Conservation (phyloP, 2,113 vertebrate genomes). For the Chloropsis hardwickii region DNA sequence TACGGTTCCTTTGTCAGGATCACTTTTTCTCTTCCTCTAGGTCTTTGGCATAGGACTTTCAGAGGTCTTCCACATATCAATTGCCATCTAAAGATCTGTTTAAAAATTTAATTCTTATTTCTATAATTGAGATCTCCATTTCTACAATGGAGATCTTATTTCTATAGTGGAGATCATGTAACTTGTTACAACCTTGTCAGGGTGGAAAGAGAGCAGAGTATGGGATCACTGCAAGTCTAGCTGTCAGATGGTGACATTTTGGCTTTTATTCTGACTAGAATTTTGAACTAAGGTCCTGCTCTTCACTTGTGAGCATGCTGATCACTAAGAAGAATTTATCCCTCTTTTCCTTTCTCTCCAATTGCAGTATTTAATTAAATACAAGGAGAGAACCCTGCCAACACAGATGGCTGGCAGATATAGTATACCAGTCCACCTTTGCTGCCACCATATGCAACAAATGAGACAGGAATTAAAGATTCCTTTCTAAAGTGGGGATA, state of each 20-base stretch:
- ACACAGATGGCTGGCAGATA: neutral
- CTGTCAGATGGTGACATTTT: neutral
- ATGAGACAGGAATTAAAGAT: neutral
- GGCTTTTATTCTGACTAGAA: neutral
- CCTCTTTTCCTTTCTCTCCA: neutral
- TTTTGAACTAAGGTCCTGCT: neutral
- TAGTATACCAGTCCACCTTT: neutral
- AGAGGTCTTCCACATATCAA: neutral
- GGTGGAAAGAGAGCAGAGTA: neutral
- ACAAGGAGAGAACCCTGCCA: neutral
- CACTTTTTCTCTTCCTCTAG: neutral
- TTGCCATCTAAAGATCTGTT: neutral
- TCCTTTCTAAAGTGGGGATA: neutral
- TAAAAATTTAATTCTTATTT: neutral
- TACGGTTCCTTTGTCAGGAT: neutral
- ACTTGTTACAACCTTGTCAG: neutral
- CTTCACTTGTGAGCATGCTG: neutral
- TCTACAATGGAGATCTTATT: too few species aligned
- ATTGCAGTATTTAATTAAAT: neutral
- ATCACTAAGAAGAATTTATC: neutral
- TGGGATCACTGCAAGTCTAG: neutral
- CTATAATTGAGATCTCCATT: too few species aligned
- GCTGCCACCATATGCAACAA: neutral
- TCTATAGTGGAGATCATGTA: neutral
- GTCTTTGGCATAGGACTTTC: neutral